Evolutionary conservation across 2,113 vertebrate species (phyloP).

Genomic region (Sceloporus tristichus): DNA sequence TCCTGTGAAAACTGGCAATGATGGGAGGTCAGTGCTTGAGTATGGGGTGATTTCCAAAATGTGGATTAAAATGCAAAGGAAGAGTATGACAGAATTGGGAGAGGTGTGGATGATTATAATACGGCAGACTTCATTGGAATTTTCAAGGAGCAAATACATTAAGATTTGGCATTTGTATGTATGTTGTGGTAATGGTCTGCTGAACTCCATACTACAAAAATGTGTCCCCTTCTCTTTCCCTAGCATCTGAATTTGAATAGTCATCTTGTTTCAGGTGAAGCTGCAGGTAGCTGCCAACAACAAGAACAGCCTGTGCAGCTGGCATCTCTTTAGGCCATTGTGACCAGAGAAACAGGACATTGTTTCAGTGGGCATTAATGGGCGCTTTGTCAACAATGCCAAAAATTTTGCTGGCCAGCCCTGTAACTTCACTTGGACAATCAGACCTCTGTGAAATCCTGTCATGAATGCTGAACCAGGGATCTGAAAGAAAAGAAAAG

Average conservation of each 20-base stretch:
- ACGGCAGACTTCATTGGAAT: background rate
- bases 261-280: slow-evolving; percentile 3
- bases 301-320: background rate
- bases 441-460: background rate
- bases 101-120: background rate
- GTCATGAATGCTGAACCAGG: background rate
- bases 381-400: slow-evolving; percentile 20
- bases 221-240: no score
- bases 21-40: background rate
- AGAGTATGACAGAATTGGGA: background rate
- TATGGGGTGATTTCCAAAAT: background rate
- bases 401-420: slow-evolving; percentile 4
- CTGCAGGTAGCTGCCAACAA: background rate
- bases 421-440: slow-evolving; percentile 2
- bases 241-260: background rate
- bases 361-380: slow-evolving; percentile 39
- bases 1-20: background rate
- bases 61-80: background rate
- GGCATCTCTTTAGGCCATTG: slow-evolving; percentile 17
- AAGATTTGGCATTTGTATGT: background rate
- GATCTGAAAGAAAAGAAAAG: background rate
- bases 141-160: background rate
- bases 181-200: no score
- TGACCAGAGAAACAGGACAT: slow-evolving; percentile 33
- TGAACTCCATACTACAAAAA: no score